Evolutionary conservation across 2,113 vertebrate genomes (phyloP).

Genomic region (Mastomys coucha): DNA sequence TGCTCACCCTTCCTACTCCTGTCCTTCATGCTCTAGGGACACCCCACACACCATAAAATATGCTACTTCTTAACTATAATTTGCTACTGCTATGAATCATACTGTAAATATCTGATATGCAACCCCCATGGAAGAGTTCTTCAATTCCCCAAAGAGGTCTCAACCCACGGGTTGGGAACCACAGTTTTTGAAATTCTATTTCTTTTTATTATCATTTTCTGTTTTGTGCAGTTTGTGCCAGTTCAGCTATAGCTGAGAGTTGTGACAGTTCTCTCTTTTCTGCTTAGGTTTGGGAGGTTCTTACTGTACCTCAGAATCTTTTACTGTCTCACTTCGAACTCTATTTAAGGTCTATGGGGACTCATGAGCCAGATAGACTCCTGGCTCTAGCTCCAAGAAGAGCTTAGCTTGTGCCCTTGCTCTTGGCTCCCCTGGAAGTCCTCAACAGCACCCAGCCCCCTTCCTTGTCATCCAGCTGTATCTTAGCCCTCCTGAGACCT

Average conservation of each 20-base stretch:
- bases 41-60: background rate
- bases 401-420: background rate
- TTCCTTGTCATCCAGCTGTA: background rate
- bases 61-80: background rate
- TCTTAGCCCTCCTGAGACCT: background rate
- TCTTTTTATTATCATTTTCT: slow-evolving; percentile 29
- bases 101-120: background rate
- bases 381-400: background rate
- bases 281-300: background rate
- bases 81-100: background rate
- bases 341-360: background rate
- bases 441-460: background rate
- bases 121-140: background rate
- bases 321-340: background rate
- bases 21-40: background rate
- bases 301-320: background rate
- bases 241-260: background rate
- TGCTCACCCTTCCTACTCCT: background rate
- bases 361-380: background rate
- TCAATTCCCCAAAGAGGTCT: background rate
- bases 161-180: background rate
- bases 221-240: background rate
- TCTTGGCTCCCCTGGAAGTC: slow-evolving; percentile 32
- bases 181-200: background rate
- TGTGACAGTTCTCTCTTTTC: background rate